Conservation (phyloP, 2,888 invertebrate species). For the Luperina nickerlii region DNA sequence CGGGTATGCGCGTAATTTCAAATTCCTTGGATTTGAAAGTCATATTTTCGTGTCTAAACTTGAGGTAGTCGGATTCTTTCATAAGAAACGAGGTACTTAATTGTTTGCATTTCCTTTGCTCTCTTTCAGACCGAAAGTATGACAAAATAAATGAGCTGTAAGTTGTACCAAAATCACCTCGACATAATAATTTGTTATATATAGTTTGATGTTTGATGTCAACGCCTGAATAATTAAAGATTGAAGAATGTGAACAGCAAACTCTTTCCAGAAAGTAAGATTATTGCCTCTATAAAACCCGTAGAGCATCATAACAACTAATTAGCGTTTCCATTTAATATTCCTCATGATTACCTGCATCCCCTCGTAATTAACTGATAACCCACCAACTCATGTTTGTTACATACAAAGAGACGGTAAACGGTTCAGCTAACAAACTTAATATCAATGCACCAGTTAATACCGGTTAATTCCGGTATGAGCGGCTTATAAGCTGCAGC, state of each 20-base stretch:
- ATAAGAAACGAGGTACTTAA: neutral
- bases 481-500: constrained; percentile 61
- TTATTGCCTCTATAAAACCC: neutral
- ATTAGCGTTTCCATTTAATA: constrained; percentile 2
- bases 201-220: neutral
- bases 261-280: neutral
- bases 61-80: neutral
- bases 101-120: neutral
- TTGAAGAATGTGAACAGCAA: neutral
- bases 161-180: neutral
- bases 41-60: constrained; percentile 24
- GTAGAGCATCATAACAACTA: neutral
- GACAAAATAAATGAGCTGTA: neutral
- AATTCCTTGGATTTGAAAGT: constrained; percentile 43
- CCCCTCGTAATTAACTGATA: constrained; percentile 21
- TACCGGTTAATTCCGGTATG: constrained; percentile 51
- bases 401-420: constrained; percentile 41
- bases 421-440: constrained; percentile 57
- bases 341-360: neutral
- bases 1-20: constrained; percentile 35
- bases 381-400: neutral
- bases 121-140: neutral
- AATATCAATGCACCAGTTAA: constrained; percentile 61
- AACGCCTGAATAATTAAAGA: neutral
- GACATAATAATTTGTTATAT: neutral